These are phyloP conservation scores for Trachymyrmex cornetzi DNA, from an alignment of 1,140 invertebrate genomes.

Conservation along the genomic window DNA sequence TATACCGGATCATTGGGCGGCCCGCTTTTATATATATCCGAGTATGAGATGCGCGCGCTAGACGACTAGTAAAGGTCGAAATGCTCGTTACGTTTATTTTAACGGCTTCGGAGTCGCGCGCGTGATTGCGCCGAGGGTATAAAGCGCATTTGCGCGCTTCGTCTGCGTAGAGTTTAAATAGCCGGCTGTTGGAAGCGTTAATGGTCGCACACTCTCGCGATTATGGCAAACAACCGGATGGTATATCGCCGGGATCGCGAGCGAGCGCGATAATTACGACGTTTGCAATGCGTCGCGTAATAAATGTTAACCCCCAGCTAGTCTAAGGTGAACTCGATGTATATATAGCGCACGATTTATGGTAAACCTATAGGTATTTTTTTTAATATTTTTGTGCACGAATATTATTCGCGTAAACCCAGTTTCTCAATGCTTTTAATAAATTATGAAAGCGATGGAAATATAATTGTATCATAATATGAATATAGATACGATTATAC, in stretches of 20 bases:
- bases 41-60: conserved; percentile 9
- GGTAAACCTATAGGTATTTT: background rate
- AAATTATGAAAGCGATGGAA: background rate
- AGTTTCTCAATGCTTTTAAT: background rate
- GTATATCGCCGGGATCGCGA: conserved; percentile 47
- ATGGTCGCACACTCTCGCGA: conserved; percentile 36
- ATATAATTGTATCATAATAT: background rate
- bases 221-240: conserved; percentile 40
- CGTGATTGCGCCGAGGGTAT: conserved; percentile 41
- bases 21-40: conserved; percentile 47
- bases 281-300: conserved; percentile 50
- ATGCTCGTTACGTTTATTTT: conserved; percentile 61
- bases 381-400: background rate
- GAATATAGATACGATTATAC: background rate
- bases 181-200: conserved; percentile 56
- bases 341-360: conserved; percentile 9
- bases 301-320: conserved; percentile 34
- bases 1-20: conserved; percentile 33
- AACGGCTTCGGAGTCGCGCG: conserved; percentile 55
- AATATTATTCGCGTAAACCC: background rate
- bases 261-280: conserved; percentile 57
- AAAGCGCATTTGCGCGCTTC: conserved; percentile 58
- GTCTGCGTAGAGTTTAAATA: conserved; percentile 47
- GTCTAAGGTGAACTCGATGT: background rate
- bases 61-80: conserved; percentile 38